Evolutionary conservation across 2,113 vertebrate genomes (phyloP).

Genomic region (Chionis minor): DNA sequence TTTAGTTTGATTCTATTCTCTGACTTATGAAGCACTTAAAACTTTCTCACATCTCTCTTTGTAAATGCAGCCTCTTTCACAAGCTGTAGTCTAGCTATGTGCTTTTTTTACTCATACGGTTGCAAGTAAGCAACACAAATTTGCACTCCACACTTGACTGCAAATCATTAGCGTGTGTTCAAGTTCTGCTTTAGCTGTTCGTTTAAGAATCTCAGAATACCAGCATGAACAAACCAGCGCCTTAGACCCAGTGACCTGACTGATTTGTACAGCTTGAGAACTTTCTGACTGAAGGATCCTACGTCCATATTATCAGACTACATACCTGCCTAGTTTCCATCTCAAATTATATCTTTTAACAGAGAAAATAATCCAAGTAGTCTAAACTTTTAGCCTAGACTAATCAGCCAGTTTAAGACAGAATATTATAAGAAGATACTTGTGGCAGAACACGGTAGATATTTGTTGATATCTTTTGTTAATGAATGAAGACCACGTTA

Average conservation of each 20-base stretch:
- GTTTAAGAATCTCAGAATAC: not conserved
- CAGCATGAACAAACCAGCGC: not conserved
- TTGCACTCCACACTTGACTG: not conserved
- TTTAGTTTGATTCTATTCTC: not conserved
- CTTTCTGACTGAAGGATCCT: not conserved
- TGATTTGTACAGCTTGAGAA: not conserved
- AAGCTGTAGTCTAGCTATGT: not conserved
- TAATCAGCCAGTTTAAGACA: not conserved
- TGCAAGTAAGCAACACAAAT: not conserved
- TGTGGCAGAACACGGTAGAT: not conserved
- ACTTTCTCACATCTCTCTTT: not conserved
- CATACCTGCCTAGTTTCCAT: rapidly evolving
- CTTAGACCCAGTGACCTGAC: not conserved
- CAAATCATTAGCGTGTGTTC: not conserved
- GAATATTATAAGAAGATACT: not conserved
- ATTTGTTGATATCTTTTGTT: not conserved
- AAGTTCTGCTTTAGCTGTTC: not conserved
- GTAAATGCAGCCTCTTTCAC: not conserved
- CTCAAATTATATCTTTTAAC: not conserved
- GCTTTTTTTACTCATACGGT: not conserved
- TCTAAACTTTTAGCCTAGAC: not conserved
- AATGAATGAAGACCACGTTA: not conserved
- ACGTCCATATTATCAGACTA: not conserved
- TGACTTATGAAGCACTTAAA: not conserved
- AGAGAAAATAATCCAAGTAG: not conserved